These are phyloP conservation scores for Hycleus cichorii DNA, from an alignment of 1,140 invertebrate species.

Conservation along the genomic window DNA sequence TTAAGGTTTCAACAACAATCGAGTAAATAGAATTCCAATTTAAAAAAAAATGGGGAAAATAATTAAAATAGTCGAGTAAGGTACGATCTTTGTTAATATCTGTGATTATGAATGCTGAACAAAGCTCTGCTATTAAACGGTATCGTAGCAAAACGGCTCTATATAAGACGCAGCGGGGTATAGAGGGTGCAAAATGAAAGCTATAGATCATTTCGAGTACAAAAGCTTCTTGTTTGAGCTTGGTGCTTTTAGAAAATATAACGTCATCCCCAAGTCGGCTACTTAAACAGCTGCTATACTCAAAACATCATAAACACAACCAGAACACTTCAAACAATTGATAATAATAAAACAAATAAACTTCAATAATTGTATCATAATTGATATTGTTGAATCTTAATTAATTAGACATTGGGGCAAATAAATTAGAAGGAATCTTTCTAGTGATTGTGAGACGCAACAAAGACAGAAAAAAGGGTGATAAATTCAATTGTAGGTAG, in stretches of 20 bases:
- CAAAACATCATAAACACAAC: too few relatives aligned
- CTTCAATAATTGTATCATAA: background rate
- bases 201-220: slow-evolving; percentile 31
- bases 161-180: slow-evolving; percentile 15
- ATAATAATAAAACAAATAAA: background rate
- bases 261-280: slow-evolving; percentile 9
- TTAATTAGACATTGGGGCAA: background rate
- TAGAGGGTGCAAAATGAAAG: slow-evolving; percentile 25
- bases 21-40: too few relatives aligned
- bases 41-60: too few relatives aligned
- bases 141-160: background rate
- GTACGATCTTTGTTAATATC: background rate
- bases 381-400: background rate
- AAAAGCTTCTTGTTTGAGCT: slow-evolving; percentile 24
- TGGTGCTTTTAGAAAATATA: slow-evolving; percentile 9
- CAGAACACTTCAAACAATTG: too few relatives aligned
- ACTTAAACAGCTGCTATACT: slow-evolving; percentile 6
- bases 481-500: background rate
- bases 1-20: background rate
- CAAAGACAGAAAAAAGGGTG: background rate
- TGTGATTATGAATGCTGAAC: background rate
- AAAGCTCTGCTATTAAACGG: background rate
- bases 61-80: background rate
- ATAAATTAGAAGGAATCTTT: background rate
- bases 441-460: background rate